Evolutionary conservation across 2,888 invertebrate species (phyloP), one percentile per base, ranked within the genome.

Genomic region (Sphinx pinastri): DNA sequence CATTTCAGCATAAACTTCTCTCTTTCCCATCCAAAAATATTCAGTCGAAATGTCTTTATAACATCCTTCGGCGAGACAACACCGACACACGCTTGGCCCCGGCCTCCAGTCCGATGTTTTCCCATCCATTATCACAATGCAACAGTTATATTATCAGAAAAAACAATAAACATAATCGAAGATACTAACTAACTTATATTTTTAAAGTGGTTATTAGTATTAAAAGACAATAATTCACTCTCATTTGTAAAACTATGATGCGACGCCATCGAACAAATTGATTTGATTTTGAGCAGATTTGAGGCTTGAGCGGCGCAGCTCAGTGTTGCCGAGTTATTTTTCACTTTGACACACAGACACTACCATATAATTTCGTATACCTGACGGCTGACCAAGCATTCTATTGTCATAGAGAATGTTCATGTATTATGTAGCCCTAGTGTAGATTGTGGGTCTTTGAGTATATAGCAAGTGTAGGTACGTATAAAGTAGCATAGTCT

Each of bases 1-100:
- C 93, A 94, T 93, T 79, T 93, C 93, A 4, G 89, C 83, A 75
- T 94, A 94, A 49, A 93, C 92, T 83, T 94, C 93, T 58, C 90
- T 84, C 74, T 92, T 92, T 72, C 93, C 93, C 93, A 94, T 94
- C 93, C 93, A 94, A 75, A 93, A 93, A 84, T 94, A 94, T 86
- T 93, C 93, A 14, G 93, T 93, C 52, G 93, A 92, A 82, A 94
- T 93, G 76, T 94, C 93, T 78, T 94, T 94, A 75, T 94, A 93
- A 72, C 93, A 93, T 2, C 93, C 93, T 73, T 94, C 93, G 0
- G 89, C 75, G 3, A 93, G 81, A 78, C 93, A 93, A 86, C 93
- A 93, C 6, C 93, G 89, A 76, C 93, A 93, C 68, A 94, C 93
- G 16, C 89, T 88, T 1, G 91, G 91, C 55, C 92, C 92, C 78